Conservation (phyloP, 2,797 vertebrate genomes). For the Discoglossus pictus region DNA sequence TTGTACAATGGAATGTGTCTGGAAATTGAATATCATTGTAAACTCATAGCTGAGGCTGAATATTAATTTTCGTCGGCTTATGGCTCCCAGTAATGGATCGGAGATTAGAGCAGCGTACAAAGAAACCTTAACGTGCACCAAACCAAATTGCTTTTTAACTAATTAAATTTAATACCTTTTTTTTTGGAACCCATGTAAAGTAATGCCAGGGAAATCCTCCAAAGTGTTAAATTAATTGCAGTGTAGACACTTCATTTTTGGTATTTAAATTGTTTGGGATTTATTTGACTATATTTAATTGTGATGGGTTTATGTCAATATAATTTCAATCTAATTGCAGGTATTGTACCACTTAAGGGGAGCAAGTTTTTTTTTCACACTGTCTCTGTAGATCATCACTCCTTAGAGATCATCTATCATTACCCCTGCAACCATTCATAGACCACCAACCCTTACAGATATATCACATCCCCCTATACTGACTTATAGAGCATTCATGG, state of each 20-base stretch:
- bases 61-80: constrained; percentile 42
- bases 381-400: too few relatives aligned
- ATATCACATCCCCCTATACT: too few relatives aligned
- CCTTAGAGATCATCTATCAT: too few relatives aligned
- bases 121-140: constrained; percentile 1
- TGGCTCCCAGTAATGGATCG: constrained; percentile 31
- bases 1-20: not conserved
- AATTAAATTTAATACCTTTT: constrained; percentile 44
- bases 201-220: not conserved
- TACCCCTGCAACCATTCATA: too few relatives aligned
- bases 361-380: too few relatives aligned
- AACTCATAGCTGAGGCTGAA: constrained; percentile 16
- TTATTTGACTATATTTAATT: constrained; percentile 17
- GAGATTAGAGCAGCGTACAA: constrained; percentile 31
- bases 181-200: constrained; percentile 10
- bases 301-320: too few relatives aligned
- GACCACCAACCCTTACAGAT: too few relatives aligned
- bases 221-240: constrained; percentile 24
- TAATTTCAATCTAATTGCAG: too few relatives aligned
- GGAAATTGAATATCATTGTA: not conserved
- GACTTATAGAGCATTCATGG: too few relatives aligned
- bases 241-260: not conserved
- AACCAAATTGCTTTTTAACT: constrained; percentile 44
- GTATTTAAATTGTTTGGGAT: not conserved
- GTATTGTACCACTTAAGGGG: too few relatives aligned